Evolutionary conservation across 2,888 invertebrate genomes (phyloP).

Genomic region (Epistrophella euchroma): DNA sequence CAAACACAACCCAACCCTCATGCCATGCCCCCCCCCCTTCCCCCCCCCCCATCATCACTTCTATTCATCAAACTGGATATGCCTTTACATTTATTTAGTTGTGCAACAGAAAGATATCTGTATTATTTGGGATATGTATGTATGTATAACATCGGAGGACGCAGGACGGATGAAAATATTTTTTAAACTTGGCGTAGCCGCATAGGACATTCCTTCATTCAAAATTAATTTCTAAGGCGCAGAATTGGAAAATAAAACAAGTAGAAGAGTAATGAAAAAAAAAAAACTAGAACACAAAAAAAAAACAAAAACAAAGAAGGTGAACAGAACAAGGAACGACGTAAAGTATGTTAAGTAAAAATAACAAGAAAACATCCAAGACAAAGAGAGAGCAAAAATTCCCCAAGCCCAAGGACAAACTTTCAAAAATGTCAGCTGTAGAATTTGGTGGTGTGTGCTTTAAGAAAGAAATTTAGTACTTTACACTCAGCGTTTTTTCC

Average conservation of each 20-base stretch:
- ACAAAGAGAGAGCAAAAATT: slow-evolving; percentile 26
- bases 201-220: slow-evolving; percentile 30
- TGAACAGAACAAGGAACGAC: slow-evolving; percentile 48
- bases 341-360: slow-evolving; percentile 40
- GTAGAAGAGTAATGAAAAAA: slow-evolving; percentile 1
- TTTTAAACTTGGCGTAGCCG: background rate
- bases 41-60: background rate
- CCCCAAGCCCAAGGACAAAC: slow-evolving; percentile 71
- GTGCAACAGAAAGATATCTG: slow-evolving; percentile 54
- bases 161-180: slow-evolving; percentile 48
- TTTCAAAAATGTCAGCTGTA: slow-evolving; percentile 72
- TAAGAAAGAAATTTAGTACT: background rate
- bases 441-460: slow-evolving; percentile 37
- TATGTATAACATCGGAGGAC: slow-evolving; percentile 35
- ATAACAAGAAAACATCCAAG: slow-evolving; percentile 20
- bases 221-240: slow-evolving; percentile 62
- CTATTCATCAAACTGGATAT: background rate
- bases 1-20: slow-evolving; percentile 1
- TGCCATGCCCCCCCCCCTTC: too few relatives aligned
- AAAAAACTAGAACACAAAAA: background rate
- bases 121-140: too few relatives aligned
- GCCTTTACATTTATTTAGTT: slow-evolving; percentile 51
- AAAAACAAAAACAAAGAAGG: slow-evolving; percentile 51
- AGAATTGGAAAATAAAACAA: slow-evolving; percentile 59
- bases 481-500: slow-evolving; percentile 22